Base-by-base conservation (phyloP, 1,140 invertebrate genomes). In the Matsumurasca onukii region DNA sequence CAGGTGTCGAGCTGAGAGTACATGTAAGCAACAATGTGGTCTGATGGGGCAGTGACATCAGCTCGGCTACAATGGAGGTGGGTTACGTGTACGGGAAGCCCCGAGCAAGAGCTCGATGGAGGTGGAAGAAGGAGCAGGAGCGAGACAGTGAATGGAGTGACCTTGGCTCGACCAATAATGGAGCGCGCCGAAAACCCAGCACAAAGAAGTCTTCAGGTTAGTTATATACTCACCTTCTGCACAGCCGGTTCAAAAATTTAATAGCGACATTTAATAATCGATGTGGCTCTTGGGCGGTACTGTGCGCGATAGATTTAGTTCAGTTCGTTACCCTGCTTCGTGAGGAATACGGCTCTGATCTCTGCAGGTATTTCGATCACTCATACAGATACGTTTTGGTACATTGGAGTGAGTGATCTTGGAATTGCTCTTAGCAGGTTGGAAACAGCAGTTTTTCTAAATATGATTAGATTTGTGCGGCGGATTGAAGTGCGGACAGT, bases 171-270 rank as follows among this genome's bases (percentile, higher is more conserved):
- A 12, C 49, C 12, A 52, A 15, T 12, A 22, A 12, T 22, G 20
- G 20, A 17, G 49, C 15, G 15, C 3, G 55, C 55, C 55, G 55
- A 59, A 59, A 59, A 13, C 25, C 13, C 55, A 3, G 49, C 55
- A 59, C 55, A 59, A 59, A 59, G 55, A 59, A 59, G 55, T 2
- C 15, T 24, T 15, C 49, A 13, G 49, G 15, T 59, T 59, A 59
- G 55, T 59, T 59, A 27, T 59, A 59, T 59, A 59, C 30, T 59
- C 55, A 59, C 55, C 55, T 25, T 59, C 55, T 2, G 22, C 55
- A 59, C 24, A 3, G 55, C 25, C 55, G 55, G 55, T 25, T 59
- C 55, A 27, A 29, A 51, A 59, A 22, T 59, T 27, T 5, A 52
- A 29, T 27, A 22, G 22, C 55, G 17, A 27, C 12, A 52, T 52